Evolutionary conservation across 2,888 invertebrate species (phyloP), one percentile per base, ranked within the genome.

Genomic region (Dicycla oo): DNA sequence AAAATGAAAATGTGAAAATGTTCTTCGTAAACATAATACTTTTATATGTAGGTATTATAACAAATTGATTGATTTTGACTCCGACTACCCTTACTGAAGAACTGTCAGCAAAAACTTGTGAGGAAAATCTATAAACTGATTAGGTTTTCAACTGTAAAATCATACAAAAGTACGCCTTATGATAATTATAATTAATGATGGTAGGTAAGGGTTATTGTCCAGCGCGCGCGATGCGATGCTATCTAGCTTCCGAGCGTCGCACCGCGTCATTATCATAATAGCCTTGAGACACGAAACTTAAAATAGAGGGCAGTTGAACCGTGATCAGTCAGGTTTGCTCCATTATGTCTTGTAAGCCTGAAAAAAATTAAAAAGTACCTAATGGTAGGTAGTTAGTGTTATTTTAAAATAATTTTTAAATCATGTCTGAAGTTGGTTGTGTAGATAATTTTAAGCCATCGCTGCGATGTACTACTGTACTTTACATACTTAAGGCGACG

Each of bases 141-240:
- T 70, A 30, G 20, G 11, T n/a, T 61, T 0, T 47, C 69, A 73
- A 75, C 58, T 1, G 74, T 88, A 62, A 45, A 64, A 89, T 85
- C 87, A 89, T 90, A 91, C 88, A 85, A 56, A 60, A 83, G 15
- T 61, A 78, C 87, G 84, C 89, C 90, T 91, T 92, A 93, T 92
- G 91, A 86, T 93, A 93, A 93, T 94, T 91, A 93, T 93, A 93
- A 94, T 93, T 93, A 94, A 93, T 93, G 91, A 93, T 91, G 91
- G 91, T 90, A 84, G 86, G 89, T 93, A 91, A 93, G 94, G 93
- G 95, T 95, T 94, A 95, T 95, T 94, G 95, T 95, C 95, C 95
- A 95, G 89, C 91, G 93, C 91, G 91, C 93, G 94, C 94, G 93
- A 94, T 94, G 90, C 89, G 95, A 95, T 95, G 89, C 89, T 94